Evolutionary conservation across 2,797 vertebrate species (phyloP), one percentile per base, ranked within the genome.

Genomic region (Emydoidea blandingii): DNA sequence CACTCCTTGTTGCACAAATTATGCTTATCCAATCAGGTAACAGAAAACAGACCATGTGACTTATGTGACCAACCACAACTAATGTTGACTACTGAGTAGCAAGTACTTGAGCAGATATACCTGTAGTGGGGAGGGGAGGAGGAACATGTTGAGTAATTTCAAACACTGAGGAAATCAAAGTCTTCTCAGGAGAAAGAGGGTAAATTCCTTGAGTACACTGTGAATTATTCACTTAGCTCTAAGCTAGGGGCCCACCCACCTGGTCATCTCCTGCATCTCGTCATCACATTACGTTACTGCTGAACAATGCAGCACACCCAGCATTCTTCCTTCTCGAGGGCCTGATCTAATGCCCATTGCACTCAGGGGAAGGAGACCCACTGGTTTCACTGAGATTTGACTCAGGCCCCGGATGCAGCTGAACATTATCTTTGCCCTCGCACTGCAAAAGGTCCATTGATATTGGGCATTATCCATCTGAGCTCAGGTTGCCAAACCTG

Each of bases 391-490:
- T 47, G 72, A 27, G 41, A 44, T 76, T 27, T 76, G 72, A 25
- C 37, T 76, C 72, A 54, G 74, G 41, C 21, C 74, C 25, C 5
- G 44, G 25, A 44, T 16, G 34, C 37, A 15, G 18, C 5, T 23
- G 2, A 7, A 82, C 25, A 18, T 81, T 1, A 0, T 15, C 6
- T 5, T 53, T 80, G 54, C 25, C 25, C 37, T 41, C 4, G 4
- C 19, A 18, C 15, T 83, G 80, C 5, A 19, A 74, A 52, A 72
- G 82, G 8, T 37, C 5, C 65, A 44, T 44, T 34, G 87, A 68
- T 12, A 27, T 25, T 6, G 15, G 62, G 54, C 5, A 12, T 0
- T 0, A 1, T 0, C 0, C 3, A 18, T 65, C 29, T 23, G 27
- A 56, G 47, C 31, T 59, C 81, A 29, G 54, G 53, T 41, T 82